Evolutionary conservation across 2,888 invertebrate species (phyloP), one percentile per base, ranked within the genome.

Genomic region (Anthoptus insignis): DNA sequence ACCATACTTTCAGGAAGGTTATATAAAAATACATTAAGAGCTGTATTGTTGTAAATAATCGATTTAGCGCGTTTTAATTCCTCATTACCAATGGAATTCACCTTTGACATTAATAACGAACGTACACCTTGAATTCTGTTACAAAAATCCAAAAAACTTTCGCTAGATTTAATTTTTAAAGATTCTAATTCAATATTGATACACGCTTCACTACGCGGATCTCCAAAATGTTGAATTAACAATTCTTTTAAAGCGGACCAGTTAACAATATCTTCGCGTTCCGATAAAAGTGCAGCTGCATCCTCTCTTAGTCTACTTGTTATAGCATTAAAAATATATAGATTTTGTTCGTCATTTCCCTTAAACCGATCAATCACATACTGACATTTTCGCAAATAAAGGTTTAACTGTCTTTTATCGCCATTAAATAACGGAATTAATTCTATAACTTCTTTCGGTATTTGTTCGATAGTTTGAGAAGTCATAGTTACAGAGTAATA

Each of bases 41-140:
- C 47, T 3, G 47, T 24, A 47, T 47, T 47, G 8, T 47, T 47
- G 7, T 47, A 47, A n/a, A 47, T 47, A 5, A 47, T 47, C 1
- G 24, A n/a, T 24, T 47, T 47, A n/a, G n/a, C n/a, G 9, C 47
- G 22, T n/a, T 47, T 47, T 0, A 22, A n/a, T 8, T 16, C 3
- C 1, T 16, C 39, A 8, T 16, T 16, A 2, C 9, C 16, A 19
- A 16, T 13, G 39, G 16, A 16, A 19, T 19, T 39, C 7, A 14
- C 14, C 9, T 14, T 37, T 14, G 14, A 37, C 7, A 37, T 6
- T 37, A 37, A 37, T 6, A 14, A 8, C 6, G 16, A 16, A 4
- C 39, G 5, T 1, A 19, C 19, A 3, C 8, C 16, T 8, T 39
- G 39, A 19, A 39, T 39, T 3, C 16, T 6, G 8, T 39, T 39